Percentiles rank a stretch among this genome's conserved stretches.
These are phyloP conservation scores for Brachionus calyciflorus DNA, from an alignment of 1,140 invertebrate genomes.

Conservation along the genomic window DNA sequence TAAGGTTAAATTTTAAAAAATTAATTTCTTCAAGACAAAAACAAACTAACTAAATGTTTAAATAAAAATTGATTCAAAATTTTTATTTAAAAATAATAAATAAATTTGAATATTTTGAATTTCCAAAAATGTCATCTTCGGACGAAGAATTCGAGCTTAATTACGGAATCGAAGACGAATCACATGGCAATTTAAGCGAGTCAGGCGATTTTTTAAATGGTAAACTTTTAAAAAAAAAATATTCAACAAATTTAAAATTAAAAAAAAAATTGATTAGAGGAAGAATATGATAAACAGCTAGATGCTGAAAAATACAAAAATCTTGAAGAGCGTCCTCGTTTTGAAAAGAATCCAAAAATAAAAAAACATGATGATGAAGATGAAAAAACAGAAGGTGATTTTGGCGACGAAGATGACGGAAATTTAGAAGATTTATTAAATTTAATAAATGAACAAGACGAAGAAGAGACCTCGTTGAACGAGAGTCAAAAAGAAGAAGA, in stretches of 20 bases:
- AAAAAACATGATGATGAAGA: background rate
- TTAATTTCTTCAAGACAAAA: too few species aligned
- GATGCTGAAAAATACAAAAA: conserved; percentile 12
- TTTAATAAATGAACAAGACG: conserved; percentile 15
- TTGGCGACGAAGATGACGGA: background rate
- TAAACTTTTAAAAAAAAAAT: background rate
- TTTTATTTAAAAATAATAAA: too few species aligned
- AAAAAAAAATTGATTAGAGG: background rate
- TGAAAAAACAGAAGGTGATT: background rate
- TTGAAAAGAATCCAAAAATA: background rate
- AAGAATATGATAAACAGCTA: conserved; percentile 19
- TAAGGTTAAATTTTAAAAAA: too few species aligned
- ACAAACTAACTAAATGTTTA: too few species aligned
- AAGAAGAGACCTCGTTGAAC: background rate
- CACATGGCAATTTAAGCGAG: background rate
- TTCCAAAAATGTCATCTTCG: too few species aligned
- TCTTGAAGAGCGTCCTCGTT: background rate
- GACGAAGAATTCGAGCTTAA: conserved; percentile 30
- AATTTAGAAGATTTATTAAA: conserved; percentile 18
- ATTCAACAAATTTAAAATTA: background rate
- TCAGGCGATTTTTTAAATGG: background rate
- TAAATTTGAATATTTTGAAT: too few species aligned
- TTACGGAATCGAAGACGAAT: conserved; percentile 19
- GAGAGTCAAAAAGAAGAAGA: background rate
- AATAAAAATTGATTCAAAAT: too few species aligned